Evolutionary conservation across 2,888 invertebrate genomes (phyloP).

Genomic region (Girardia tigrina): DNA sequence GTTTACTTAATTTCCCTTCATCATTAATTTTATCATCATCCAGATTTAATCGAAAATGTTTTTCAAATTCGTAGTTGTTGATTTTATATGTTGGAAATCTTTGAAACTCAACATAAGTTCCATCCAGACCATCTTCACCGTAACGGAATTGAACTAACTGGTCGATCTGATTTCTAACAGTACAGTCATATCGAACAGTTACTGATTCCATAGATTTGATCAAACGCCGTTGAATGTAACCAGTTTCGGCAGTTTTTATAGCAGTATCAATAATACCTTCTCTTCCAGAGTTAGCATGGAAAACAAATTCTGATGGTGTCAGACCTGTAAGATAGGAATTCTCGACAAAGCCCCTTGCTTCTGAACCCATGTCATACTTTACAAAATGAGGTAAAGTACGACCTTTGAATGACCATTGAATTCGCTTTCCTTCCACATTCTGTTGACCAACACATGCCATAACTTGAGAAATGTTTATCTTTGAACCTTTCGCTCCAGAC

Average conservation of each 20-base stretch:
- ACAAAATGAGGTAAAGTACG: conserved; percentile 97
- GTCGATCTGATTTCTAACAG: conserved; percentile 66
- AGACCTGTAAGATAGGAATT: conserved; percentile 88
- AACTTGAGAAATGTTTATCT: conserved; percentile 96
- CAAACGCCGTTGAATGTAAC: conserved; percentile 95
- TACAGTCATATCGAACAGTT: conserved; percentile 72
- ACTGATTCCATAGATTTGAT: conserved; percentile 99
- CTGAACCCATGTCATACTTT: conserved; percentile 99
- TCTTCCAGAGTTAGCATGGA: conserved; percentile 99
- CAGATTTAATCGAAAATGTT: too few species aligned
- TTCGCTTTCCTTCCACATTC: conserved; percentile 99
- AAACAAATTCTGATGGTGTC: conserved; percentile 96
- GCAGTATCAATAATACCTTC: conserved; percentile 99
- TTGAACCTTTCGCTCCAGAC: conserved; percentile 94
- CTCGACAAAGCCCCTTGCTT: conserved; percentile 96
- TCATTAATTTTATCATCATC: conserved; percentile 86
- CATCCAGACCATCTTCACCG: conserved; percentile 96
- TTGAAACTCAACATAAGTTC: conserved; percentile 88
- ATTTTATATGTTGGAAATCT: conserved; percentile 81
- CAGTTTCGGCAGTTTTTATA: conserved; percentile 98
- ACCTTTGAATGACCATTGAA: conserved; percentile 96
- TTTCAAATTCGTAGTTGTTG: conserved; percentile 84
- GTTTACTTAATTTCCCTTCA: conserved; percentile 73
- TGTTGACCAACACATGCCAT: conserved; percentile 99
- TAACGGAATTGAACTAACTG: conserved; percentile 63